Base-by-base conservation (phyloP, 2,113 vertebrate genomes). In the Circaetus gallicus region DNA sequence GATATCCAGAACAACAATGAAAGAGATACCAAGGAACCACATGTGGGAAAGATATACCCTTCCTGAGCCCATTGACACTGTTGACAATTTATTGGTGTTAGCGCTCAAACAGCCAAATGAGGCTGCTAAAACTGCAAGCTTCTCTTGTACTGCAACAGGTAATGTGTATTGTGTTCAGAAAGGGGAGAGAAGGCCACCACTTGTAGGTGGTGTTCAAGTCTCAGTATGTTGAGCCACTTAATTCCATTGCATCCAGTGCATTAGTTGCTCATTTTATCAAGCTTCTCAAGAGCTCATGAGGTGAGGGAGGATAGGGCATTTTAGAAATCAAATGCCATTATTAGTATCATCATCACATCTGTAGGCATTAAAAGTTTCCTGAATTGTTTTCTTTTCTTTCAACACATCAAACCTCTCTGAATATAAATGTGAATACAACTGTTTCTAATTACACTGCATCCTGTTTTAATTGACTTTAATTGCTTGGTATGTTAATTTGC, bases 391-490 rank as follows among this genome's bases (percentile, higher is more conserved):
- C 93, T 91, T 97, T 93, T 93, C 95, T 97, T 97, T 94, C 62
- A 96, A 90, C 82, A 84, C 91, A 96, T 96, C 86, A 97, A 97
- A 94, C 73, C 83, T 94, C 89, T 89, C 91, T 97, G 97, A 98
- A 98, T 97, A 97, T 84, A 98, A 98, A 98, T 97, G 97, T 93
- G 97, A 96, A 85, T 96, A 96, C 96, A 97, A 97, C 94, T 97
- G 98, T 95, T 97, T 96, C 97, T 98, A 98, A 98, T 98, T 98
- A 98, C 91, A 91, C 95, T 86, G 95, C 96, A 98, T 98, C 98
- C 98, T 97, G 95, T 86, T 97, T 97, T 98, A 98, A 98, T 98
- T 95, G 95, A 97, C 92, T 97, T 97, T 98, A 98, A 98, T 98
- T 98, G 97, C 97, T 98, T 96, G 62, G 42, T 88, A 91, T 95